These are phyloP conservation scores for Pollimyrus isidori DNA, from an alignment of 2,113 vertebrate genomes.

Conservation along the genomic window DNA sequence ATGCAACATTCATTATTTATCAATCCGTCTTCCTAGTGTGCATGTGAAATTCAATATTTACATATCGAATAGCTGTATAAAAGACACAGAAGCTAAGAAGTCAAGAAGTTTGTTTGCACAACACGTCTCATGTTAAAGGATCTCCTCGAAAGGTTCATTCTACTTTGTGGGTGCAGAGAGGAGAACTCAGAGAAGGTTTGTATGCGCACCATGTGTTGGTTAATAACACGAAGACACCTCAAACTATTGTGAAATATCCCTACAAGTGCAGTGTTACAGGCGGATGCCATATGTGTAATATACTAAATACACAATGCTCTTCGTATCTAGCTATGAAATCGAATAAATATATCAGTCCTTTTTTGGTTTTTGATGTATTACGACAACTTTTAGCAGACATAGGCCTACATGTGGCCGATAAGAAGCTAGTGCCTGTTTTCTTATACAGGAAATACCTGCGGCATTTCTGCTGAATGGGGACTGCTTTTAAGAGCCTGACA, in stretches of 20 bases:
- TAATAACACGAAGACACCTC: constrained; percentile 18
- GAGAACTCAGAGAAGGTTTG: constrained; percentile 14
- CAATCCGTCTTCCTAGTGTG: constrained; percentile 32
- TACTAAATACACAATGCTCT: background rate
- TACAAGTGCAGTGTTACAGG: constrained; percentile 8
- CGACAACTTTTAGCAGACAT: background rate
- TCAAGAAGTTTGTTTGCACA: constrained; percentile 22
- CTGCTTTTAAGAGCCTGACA: background rate
- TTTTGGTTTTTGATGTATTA: background rate
- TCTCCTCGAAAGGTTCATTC: background rate
- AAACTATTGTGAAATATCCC: constrained; percentile 23
- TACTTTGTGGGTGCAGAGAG: constrained; percentile 8
- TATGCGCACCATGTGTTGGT: constrained; percentile 16
- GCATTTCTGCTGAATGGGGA: background rate
- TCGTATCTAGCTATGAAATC: background rate
- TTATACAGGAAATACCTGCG: background rate
- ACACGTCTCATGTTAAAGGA: constrained; percentile 26
- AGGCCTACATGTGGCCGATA: background rate
- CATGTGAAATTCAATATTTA: constrained; percentile 48
- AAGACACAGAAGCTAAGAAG: constrained; percentile 27
- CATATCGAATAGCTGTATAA: constrained; percentile 46
- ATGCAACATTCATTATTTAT: constrained; percentile 58
- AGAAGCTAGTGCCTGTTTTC: background rate
- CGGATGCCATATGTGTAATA: constrained; percentile 13
- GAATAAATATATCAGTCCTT: background rate